Base-by-base conservation (phyloP, 2,113 vertebrate genomes). In the Megaceryle maxima region DNA sequence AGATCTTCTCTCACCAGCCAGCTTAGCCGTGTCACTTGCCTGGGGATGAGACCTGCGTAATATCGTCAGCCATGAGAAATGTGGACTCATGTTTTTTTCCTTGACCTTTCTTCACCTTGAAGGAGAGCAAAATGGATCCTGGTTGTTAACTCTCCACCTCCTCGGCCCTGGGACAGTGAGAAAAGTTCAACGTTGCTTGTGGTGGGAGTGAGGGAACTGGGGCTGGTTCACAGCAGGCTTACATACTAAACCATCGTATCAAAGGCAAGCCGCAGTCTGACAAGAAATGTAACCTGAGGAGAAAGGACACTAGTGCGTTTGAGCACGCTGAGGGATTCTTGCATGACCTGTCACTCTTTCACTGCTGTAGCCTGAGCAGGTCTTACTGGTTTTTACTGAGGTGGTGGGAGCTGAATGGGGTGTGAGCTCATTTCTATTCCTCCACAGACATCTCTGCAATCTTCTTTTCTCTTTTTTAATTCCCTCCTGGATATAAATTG, bases 271-370 rank as follows among this genome's bases (percentile, higher is more conserved):
- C 6, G 63, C 28, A 6, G 63, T 73, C 91, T 69, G 83, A 84
- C 90, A 13, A 97, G 92, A 80, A 89, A 4, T 97, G 95, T 97
- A 97, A 97, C 89, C 95, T 24, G 96, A 97, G 96, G 56, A 97
- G 96, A 97, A 97, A 97, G 95, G 97, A 97, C 97, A 96, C 94
- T 63, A 55, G 94, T 80, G 60, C 60, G 51, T 87, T 92, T 35
- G 81, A 90, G 92, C 85, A 93, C 7, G 46, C 94, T 68, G 95
- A 92, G 91, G 81, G 94, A 96, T 97, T 97, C 94, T 93, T 94
- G 92, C 63, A 10, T 91, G 96, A 94, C 93, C 95, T 89, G 87
- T 94, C 91, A 96, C 95, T 96, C 87, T 93, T 94, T 86, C 82
- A 69, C 76, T 94, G 97, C 92, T 87, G 83, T 77, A 90, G 95